Conservation (phyloP, 2,888 invertebrate genomes). For the Ormyrus labotus region DNA sequence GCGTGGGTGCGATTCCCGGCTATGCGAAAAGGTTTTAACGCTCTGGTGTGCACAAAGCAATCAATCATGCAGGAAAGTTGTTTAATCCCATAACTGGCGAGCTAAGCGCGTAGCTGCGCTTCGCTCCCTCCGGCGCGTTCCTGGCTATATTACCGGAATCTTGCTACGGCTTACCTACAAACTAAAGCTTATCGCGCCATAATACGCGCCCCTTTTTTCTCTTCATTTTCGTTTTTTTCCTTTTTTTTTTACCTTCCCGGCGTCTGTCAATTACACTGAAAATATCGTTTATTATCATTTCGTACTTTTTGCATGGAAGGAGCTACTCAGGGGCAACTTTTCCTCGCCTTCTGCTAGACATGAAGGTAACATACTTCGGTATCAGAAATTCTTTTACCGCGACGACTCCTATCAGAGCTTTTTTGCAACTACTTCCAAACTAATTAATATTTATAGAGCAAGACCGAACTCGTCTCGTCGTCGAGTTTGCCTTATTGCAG, state of each 20-base stretch:
- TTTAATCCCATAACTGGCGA: conserved; percentile 69
- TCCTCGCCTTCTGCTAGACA: no score
- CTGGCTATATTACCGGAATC: conserved; percentile 41
- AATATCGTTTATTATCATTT: conserved; percentile 41
- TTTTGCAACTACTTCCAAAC: no score
- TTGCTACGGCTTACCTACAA: conserved; percentile 37
- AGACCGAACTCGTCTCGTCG: no score
- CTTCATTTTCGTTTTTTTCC: not conserved
- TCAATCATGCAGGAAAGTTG: conserved; percentile 71
- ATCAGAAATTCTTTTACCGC: no score
- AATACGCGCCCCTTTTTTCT: conserved; percentile 32
- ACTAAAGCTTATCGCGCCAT: conserved; percentile 44
- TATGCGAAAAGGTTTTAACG: conserved; percentile 67
- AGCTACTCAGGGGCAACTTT: no score
- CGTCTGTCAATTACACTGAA: conserved; percentile 45
- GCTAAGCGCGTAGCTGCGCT: conserved; percentile 39
- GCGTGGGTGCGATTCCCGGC: conserved; percentile 61
- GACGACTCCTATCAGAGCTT: no score
- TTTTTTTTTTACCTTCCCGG: conserved; percentile 5
- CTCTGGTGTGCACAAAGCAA: conserved; percentile 64
- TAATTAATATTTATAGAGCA: no score
- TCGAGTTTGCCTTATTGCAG: no score
- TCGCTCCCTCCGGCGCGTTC: not conserved
- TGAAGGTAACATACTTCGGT: no score
- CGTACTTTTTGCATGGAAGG: no score